Base-by-base conservation (phyloP, 2,113 vertebrate genomes). In the Passer domesticus region DNA sequence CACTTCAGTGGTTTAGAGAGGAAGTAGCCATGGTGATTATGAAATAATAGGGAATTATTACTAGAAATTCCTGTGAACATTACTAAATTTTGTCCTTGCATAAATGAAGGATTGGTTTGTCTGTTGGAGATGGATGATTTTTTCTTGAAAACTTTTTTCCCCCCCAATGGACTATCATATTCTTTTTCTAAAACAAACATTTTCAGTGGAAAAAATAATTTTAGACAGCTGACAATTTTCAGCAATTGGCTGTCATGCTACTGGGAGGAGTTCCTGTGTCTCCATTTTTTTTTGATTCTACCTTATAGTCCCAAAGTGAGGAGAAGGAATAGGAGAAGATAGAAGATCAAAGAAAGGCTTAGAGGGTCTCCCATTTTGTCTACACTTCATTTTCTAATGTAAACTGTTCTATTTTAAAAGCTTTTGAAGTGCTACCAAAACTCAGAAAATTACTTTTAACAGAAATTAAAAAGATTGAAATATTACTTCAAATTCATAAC, bases 321-420 rank as follows among this genome's bases (percentile, higher is more conserved):
- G 24, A 68, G 18, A 8, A 56, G 5, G 15, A 78, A 7, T 2
- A 49, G 1, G 5, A 77, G 4, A 1, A 41, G 1, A 37, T 37
- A 37, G 2, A 89, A 76, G 11, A 8, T 63, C 5, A 75, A 82
- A 76, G 31, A 60, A 83, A 59, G 11, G 3, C 10, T 63, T 83
- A 67, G 33, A 49, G 11, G 28, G 6, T 24, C 12, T 43, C 9
- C 1, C 15, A 15, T 76, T 69, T 86, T 58, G 15, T 23, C 8
- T 4, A 68, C 27, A 33, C 2, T 63, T 75, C 3, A 35, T 76
- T 92, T 91, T 89, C 22, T 83, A 56, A 68, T 2, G 1, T 28
- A 63, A 67, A 41, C 1, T 7, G 18, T 6, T 10, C 28, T 25
- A 37, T 64, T 35, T 18, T 2, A 41, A 37, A 17, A 19, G 19